These are phyloP conservation scores for Achroia grisella DNA, from an alignment of 1,140 invertebrate species.

Conservation along the genomic window DNA sequence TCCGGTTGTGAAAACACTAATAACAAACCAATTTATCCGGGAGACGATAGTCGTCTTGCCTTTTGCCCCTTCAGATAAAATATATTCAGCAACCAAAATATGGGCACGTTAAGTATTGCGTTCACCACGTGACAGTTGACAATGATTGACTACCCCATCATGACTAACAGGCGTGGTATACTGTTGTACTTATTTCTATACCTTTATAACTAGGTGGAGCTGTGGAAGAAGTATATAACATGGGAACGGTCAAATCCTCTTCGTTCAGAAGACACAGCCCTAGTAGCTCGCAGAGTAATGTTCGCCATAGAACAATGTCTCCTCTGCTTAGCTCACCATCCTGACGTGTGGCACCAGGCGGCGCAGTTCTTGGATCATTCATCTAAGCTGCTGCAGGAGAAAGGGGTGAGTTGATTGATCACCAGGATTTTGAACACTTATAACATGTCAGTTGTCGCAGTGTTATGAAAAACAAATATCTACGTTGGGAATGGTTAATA, in stretches of 20 bases:
- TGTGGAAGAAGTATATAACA: slow-evolving; percentile 99
- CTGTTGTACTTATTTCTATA: no score
- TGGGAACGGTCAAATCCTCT: slow-evolving; percentile 99
- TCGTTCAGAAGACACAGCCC: slow-evolving; percentile 93
- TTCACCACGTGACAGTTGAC: no score
- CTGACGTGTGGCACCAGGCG: slow-evolving; percentile 99
- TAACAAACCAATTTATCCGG: no score
- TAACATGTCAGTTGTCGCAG: no score
- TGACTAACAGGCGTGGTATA: neutral
- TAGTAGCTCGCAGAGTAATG: slow-evolving; percentile 95
- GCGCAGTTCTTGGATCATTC: slow-evolving; percentile 96
- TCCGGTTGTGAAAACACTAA: no score
- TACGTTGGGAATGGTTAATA: no score
- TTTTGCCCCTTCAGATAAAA: no score
- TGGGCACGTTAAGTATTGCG: no score
- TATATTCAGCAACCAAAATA: no score
- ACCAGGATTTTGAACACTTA: no score
- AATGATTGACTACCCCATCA: neutral
- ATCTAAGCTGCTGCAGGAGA: slow-evolving; percentile 93
- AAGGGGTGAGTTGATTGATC: slow-evolving; percentile 90
- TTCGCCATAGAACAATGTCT: slow-evolving; percentile 99
- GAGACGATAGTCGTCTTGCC: neutral
- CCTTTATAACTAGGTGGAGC: slow-evolving; percentile 83
- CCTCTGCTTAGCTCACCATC: slow-evolving; percentile 96
- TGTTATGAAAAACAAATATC: no score